Base-by-base conservation (phyloP, 2,797 vertebrate genomes). In the Morus bassanus region DNA sequence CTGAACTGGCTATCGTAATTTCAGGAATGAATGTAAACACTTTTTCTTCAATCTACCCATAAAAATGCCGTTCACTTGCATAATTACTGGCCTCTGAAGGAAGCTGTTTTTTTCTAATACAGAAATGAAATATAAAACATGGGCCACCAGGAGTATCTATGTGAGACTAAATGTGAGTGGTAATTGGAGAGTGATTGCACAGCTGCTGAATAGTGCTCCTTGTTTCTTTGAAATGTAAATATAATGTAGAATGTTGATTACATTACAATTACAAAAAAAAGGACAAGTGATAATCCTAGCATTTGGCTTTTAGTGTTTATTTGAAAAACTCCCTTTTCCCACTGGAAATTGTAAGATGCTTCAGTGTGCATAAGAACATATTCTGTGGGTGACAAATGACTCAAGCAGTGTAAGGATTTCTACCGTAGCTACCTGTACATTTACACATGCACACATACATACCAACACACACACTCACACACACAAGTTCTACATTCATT, bases 171-270 rank as follows among this genome's bases (percentile, higher is more conserved):
- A 95, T 87, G 51, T 60, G 68, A 96, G 46, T 53, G 63, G 67
- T 76, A 96, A 96, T 70, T 90, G 86, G 61, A 92, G 69, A 83
- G 77, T 75, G 93, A 96, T 88, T 91, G 91, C 91, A 94, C 84
- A 97, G 93, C 91, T 94, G 86, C 79, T 95, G 85, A 96, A 94
- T 45, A 90, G 79, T 41, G 35, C 25, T 93, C 48, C 92, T 94
- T 64, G 41, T 94, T 94, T 88, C 95, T 96, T 96, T 96, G 94
- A 96, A 95, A 97, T 96, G 92, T 88, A 97, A 97, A 96, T 95
- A 93, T 39, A 88, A 83, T 11, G 79, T 78, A 91, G 60, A 70
- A 94, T 89, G 79, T 65, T 96, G 88, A 95, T 97, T 97, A 89
- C 76, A 92, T 97, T 94, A 80, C 91, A 96, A 95, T 96, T 96